Conservation (phyloP, 1,140 invertebrate genomes). For the Fopius arisanus region DNA sequence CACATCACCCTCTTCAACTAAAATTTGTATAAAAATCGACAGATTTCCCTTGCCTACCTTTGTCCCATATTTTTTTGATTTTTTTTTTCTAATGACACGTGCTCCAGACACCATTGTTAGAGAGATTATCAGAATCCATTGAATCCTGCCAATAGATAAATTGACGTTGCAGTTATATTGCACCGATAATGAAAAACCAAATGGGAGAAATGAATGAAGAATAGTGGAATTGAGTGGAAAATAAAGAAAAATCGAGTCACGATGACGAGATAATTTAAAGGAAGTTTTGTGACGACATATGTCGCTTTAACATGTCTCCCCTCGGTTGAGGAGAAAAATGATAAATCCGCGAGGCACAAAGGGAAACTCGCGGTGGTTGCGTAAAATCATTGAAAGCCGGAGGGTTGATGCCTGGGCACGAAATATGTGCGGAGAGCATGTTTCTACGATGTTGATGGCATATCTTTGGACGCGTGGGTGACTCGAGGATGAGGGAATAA, state of each 20-base stretch:
- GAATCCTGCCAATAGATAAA: neutral
- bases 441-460: constrained; percentile 2
- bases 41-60: neutral
- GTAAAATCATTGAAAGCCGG: constrained; percentile 31
- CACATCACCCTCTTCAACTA: neutral
- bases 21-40: constrained; percentile 14
- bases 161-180: no score
- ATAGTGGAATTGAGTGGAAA: neutral
- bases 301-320: constrained; percentile 3
- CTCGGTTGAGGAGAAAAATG: constrained; percentile 1
- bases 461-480: constrained; percentile 31
- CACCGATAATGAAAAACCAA: no score
- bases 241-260: constrained; percentile 20
- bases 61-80: neutral
- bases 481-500: constrained; percentile 26
- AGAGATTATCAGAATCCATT: neutral
- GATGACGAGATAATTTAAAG: constrained; percentile 24
- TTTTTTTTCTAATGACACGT: neutral
- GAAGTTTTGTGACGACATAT: constrained; percentile 20
- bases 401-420: constrained; percentile 26
- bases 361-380: constrained; percentile 13
- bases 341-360: constrained; percentile 7
- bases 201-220: neutral
- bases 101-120: neutral
- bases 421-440: neutral